These are phyloP conservation scores for Catamblyrhynchus diadema DNA, from an alignment of 2,797 vertebrate species.

Conservation along the genomic window DNA sequence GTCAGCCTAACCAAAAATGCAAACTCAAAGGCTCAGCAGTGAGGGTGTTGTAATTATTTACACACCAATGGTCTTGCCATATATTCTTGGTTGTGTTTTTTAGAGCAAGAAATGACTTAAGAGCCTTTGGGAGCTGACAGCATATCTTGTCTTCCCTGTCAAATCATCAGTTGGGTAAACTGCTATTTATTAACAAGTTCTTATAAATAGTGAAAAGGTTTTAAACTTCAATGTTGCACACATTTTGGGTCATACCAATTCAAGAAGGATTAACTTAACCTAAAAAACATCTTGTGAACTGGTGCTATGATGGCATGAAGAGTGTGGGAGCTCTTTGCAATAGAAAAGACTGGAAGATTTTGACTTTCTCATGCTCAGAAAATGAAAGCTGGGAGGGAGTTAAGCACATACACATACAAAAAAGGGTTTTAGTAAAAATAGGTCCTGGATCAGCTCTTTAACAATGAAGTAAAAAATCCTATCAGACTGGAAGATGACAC, in stretches of 20 bases:
- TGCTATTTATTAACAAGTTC: neutral
- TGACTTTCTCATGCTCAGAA: neutral
- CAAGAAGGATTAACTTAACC: neutral
- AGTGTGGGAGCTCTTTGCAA: neutral
- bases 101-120: neutral
- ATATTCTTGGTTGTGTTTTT: neutral
- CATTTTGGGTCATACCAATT: neutral
- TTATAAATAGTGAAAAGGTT: neutral
- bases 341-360: neutral
- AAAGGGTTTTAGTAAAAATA: neutral
- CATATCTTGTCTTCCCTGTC: neutral
- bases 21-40: neutral
- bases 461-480: neutral
- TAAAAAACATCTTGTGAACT: neutral
- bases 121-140: neutral
- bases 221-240: neutral
- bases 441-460: neutral
- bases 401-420: neutral
- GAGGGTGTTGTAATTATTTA: neutral
- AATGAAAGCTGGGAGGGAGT: neutral
- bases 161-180: neutral
- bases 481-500: neutral
- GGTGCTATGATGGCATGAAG: neutral
- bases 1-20: neutral
- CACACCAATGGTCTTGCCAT: neutral